Percentiles rank a stretch among this genome's conserved stretches.
Evolutionary conservation across 1,140 invertebrate species (phyloP).

Genomic region (Leptinotarsa texana): DNA sequence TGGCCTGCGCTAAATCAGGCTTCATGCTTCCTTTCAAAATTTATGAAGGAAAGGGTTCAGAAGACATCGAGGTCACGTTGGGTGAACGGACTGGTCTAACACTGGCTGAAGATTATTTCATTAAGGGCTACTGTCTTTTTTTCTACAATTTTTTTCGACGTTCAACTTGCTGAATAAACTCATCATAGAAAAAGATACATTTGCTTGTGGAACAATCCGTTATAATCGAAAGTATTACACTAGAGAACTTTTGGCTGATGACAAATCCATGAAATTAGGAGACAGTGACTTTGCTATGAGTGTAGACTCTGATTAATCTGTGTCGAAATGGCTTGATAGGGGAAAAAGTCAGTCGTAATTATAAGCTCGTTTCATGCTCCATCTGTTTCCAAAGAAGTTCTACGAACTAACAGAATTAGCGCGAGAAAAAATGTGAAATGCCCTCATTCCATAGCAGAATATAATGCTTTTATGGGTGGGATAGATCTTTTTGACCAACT

Average conservation of each 20-base stretch:
- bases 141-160: background rate
- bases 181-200: slow-evolving; percentile 5
- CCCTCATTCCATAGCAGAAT: slow-evolving; percentile 36
- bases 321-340: background rate
- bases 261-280: slow-evolving; percentile 5
- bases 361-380: background rate
- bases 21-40: background rate
- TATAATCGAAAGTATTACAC: background rate
- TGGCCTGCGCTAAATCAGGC: background rate
- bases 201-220: slow-evolving; percentile 22
- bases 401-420: background rate
- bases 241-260: slow-evolving; percentile 7
- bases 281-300: slow-evolving; percentile 5
- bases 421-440: slow-evolving; percentile 19
- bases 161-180: background rate
- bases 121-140: slow-evolving; percentile 1
- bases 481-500: slow-evolving; percentile 44
- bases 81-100: background rate
- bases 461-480: slow-evolving; percentile 47
- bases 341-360: slow-evolving; percentile 3
- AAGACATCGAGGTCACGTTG: background rate
- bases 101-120: slow-evolving; percentile 6
- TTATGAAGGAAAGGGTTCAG: slow-evolving; percentile 10
- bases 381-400: slow-evolving; percentile 4
- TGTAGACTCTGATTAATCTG: slow-evolving; percentile 8